Base-by-base conservation (phyloP, 2,113 vertebrate genomes). In the Rallus limicola region DNA sequence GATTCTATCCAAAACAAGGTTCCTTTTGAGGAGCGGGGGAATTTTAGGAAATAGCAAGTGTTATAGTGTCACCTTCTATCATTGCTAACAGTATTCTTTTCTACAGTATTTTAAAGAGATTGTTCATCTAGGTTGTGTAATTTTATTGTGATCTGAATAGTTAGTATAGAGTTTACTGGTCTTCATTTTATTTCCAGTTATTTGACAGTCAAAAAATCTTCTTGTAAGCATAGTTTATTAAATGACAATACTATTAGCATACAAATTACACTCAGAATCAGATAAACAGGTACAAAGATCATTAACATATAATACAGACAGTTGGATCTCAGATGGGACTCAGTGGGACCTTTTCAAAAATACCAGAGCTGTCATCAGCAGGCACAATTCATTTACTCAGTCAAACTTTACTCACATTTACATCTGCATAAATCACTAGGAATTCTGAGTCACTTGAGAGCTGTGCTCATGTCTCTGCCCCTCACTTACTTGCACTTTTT, bases 271-370 rank as follows among this genome's bases (percentile, higher is more conserved):
- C 44, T 46, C 52, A 42, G 90, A 64, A 58, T 62, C 78, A 86
- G 81, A 90, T 95, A 94, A 97, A 97, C 83, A 97, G 82, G 91
- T 96, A 86, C 82, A 94, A 82, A 95, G 95, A 93, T 94, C 94
- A 97, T 97, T 97, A 97, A 91, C 93, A 96, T 96, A 70, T 25
- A 94, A 92, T 94, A 89, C 82, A 94, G 97, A 97, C 94, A 96
- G 90, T 95, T 67, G n/a, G 78, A 96, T 93, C 85, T 97, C 95
- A 97, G 94, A 69, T 92, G 67, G 59, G 94, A 93, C 92, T 95
- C 87, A 14, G 52, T 83, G 95, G 95, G 93, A 97, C 90, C 92
- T 96, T 97, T 97, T 92, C 95, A 93, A 82, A 96, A 94, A 97
- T 97, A 96, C 64, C 67, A 90, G 92, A 97, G 93, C 84, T 93